A percentile compares a stretch with the other conserved stretches of the same genome.
Evolutionary conservation across 1,140 invertebrate species (phyloP).

Genomic region (Hypothenemus hampei): DNA sequence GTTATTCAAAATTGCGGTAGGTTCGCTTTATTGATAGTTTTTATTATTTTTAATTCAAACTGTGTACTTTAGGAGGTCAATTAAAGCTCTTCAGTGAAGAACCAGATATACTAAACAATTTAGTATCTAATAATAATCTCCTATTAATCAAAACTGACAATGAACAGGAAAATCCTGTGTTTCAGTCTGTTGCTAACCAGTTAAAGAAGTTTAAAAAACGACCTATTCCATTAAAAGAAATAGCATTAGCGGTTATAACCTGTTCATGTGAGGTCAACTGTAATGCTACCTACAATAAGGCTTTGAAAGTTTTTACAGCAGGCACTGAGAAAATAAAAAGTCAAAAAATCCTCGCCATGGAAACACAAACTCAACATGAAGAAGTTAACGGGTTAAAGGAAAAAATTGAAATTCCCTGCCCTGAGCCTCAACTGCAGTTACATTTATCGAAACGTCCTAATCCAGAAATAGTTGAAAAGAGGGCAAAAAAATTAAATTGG

Average conservation of each 20-base stretch:
- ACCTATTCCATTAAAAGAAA: slow-evolving; percentile 47
- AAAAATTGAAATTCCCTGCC: slow-evolving; percentile 9
- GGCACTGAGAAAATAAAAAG: background rate
- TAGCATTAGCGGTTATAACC: slow-evolving; percentile 49
- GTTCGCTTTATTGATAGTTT: background rate
- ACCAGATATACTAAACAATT: background rate
- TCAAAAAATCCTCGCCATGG: slow-evolving; percentile 3
- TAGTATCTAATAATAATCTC: slow-evolving; percentile 1
- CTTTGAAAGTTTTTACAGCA: slow-evolving; percentile 18
- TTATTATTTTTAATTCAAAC: background rate
- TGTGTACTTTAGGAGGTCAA: background rate
- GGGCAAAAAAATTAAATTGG: too few relatives aligned
- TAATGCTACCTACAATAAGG: slow-evolving; percentile 44
- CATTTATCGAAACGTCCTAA: too few relatives aligned
- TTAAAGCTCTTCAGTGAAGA: background rate
- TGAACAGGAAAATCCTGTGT: slow-evolving; percentile 10
- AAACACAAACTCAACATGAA: slow-evolving; percentile 1
- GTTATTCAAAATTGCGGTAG: slow-evolving; percentile 32
- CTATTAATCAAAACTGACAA: slow-evolving; percentile 26
- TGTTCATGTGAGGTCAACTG: slow-evolving; percentile 49
- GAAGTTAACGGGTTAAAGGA: background rate
- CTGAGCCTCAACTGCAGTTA: too few relatives aligned
- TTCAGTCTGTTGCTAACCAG: slow-evolving; percentile 21
- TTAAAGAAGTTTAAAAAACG: slow-evolving; percentile 38
- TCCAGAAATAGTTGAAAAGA: too few relatives aligned